Evolutionary conservation across 2,888 invertebrate species (phyloP).

Genomic region (Tribolium freemani): DNA sequence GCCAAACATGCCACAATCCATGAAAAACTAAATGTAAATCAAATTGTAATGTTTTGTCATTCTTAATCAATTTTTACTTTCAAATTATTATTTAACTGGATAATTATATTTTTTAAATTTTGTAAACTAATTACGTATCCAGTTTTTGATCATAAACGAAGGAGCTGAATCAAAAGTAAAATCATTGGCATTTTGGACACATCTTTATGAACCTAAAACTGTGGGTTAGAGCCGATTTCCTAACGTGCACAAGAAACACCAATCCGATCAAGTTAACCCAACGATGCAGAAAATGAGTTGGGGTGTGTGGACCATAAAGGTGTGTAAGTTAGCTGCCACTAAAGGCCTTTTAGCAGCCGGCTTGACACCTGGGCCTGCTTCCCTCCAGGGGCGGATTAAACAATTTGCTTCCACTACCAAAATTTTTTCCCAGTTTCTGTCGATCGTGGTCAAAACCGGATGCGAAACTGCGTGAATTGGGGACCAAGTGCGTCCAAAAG

Average conservation of each 20-base stretch:
- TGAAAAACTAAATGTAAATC: no score
- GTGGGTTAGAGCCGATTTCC: background rate
- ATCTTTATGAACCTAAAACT: background rate
- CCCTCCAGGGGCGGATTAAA: constrained; percentile 47
- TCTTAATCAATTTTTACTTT: no score
- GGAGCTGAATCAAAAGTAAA: background rate
- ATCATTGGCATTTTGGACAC: background rate
- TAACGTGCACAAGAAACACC: background rate
- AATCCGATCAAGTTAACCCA: constrained; percentile 61
- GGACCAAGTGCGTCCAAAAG: background rate
- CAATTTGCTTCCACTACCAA: background rate
- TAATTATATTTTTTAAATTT: no score
- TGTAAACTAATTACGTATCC: no score
- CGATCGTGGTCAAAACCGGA: background rate
- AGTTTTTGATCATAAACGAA: no score
- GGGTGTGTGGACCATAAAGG: constrained; percentile 62
- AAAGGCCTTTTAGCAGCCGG: constrained; percentile 62
- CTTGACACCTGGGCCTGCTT: constrained; percentile 63
- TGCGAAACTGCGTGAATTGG: background rate
- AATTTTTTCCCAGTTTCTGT: background rate
- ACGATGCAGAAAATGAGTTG: constrained; percentile 67
- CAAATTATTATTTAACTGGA: no score
- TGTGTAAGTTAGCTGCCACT: constrained; percentile 58
- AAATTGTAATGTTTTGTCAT: no score
- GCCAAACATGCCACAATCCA: no score